Conservation (phyloP, 2,797 vertebrate species). For the Sebastes minor region DNA sequence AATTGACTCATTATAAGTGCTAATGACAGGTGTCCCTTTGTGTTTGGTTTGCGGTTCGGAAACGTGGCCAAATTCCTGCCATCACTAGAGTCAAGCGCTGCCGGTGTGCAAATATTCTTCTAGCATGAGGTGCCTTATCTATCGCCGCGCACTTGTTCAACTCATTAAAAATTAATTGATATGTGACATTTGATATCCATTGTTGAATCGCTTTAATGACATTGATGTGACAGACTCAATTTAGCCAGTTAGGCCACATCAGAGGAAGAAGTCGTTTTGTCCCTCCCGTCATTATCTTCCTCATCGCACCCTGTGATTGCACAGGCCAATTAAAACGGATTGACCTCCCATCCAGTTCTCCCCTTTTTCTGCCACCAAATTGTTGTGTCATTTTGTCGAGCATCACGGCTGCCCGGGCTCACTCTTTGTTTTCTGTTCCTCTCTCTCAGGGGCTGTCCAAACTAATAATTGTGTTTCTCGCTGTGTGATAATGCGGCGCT, state of each 20-base stretch:
- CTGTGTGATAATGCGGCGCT: constrained; percentile 65
- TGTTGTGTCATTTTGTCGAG: constrained; percentile 67
- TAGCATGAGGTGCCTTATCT: constrained; percentile 38
- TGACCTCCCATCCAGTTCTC: constrained; percentile 58
- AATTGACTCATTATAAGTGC: constrained; percentile 60
- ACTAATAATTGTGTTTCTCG: constrained; percentile 75
- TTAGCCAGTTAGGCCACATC: constrained; percentile 63
- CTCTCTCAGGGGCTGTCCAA: constrained; percentile 56
- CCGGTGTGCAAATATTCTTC: constrained; percentile 28
- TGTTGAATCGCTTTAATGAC: constrained; percentile 65
- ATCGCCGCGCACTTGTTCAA: constrained; percentile 20
- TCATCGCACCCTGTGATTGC: constrained; percentile 66
- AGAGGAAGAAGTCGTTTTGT: constrained; percentile 61
- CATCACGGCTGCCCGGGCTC: constrained; percentile 43
- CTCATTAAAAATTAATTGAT: constrained; percentile 73
- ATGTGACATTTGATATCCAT: constrained; percentile 68
- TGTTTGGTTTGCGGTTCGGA: constrained; percentile 47
- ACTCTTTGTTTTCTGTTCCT: constrained; percentile 51
- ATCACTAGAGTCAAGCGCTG: background rate
- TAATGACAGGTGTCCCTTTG: constrained; percentile 72
- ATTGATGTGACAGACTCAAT: constrained; percentile 74
- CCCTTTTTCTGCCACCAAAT: constrained; percentile 50
- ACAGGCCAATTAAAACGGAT: constrained; percentile 72
- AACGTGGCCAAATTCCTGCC: constrained; percentile 46
- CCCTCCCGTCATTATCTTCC: constrained; percentile 67